Conservation (phyloP, 2,888 invertebrate species). For the Cactoblastis cactorum region DNA sequence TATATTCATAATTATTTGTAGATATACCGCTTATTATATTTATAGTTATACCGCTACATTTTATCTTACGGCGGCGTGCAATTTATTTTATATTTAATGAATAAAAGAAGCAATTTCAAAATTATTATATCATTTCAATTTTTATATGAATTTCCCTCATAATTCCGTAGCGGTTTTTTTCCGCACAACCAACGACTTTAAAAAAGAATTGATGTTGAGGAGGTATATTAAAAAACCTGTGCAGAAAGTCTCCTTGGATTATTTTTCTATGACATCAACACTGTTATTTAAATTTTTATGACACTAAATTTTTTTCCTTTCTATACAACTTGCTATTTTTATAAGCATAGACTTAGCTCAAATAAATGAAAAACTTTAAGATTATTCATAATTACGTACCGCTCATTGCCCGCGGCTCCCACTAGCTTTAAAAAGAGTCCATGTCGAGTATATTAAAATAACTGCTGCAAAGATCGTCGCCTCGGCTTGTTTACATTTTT, state of each 20-base stretch:
- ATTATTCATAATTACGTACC: not conserved
- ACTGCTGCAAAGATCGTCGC: constrained; percentile 46
- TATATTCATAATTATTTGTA: too few species aligned
- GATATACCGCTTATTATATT: too few species aligned
- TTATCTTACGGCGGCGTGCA: too few species aligned
- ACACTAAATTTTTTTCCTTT: not conserved
- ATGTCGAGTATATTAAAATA: constrained; percentile 37
- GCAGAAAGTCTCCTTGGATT: too few species aligned
- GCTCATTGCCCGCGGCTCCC: not conserved
- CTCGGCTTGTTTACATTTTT: constrained; percentile 57
- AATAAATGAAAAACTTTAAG: not conserved
- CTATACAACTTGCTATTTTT: too few species aligned
- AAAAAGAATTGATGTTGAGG: too few species aligned
- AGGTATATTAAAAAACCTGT: too few species aligned
- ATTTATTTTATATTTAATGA: not conserved
- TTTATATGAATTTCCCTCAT: too few species aligned
- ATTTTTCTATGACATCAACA: too few species aligned
- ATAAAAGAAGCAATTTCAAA: not conserved
- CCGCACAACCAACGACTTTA: too few species aligned
- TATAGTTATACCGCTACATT: too few species aligned
- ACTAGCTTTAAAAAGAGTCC: not conserved
- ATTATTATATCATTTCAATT: too few species aligned
- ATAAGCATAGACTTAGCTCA: not conserved
- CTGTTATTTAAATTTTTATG: not conserved
- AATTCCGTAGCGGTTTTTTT: not conserved